A percentile compares a stretch with the other conserved stretches of the same genome.
These are phyloP conservation scores for Formica selysi DNA, from an alignment of 1,140 invertebrate genomes.

Conservation along the genomic window DNA sequence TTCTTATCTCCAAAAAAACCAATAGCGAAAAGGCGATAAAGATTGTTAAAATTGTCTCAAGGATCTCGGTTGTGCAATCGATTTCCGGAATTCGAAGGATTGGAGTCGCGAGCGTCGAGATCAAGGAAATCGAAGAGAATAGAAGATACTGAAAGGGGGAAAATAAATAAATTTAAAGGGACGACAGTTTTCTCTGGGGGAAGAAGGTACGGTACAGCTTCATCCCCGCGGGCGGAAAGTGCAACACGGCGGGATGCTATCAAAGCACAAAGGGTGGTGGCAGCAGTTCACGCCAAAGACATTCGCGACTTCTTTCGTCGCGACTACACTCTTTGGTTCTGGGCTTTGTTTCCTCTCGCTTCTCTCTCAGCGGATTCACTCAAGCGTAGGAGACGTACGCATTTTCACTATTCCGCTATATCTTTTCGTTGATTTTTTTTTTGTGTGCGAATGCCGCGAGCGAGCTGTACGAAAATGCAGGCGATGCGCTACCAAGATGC, in stretches of 20 bases:
- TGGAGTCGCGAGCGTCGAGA: slow-evolving; percentile 36
- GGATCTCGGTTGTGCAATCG: slow-evolving; percentile 31
- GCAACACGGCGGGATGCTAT: slow-evolving; percentile 32
- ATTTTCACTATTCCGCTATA: slow-evolving; percentile 43
- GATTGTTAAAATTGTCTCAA: slow-evolving; percentile 11
- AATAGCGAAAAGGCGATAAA: background rate
- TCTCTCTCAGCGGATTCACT: slow-evolving; percentile 25
- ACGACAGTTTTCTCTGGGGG: slow-evolving; percentile 37
- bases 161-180: slow-evolving; percentile 58
- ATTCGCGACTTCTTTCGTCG: slow-evolving; percentile 42
- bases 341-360: slow-evolving; percentile 50
- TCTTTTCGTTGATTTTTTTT: slow-evolving; percentile 37
- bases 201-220: background rate
- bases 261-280: slow-evolving; percentile 38
- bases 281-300: slow-evolving; percentile 43
- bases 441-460: slow-evolving; percentile 15
- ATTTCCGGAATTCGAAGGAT: slow-evolving; percentile 28
- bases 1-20: background rate
- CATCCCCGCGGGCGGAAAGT: slow-evolving; percentile 48
- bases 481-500: slow-evolving; percentile 42
- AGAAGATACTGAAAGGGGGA: slow-evolving; percentile 33
- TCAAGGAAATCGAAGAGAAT: slow-evolving; percentile 45
- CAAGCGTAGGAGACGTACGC: slow-evolving; percentile 20
- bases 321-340: slow-evolving; percentile 3
- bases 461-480: slow-evolving; percentile 41